A percentile compares a stretch with the other conserved stretches of the same genome.
Conservation (phyloP, 2,113 vertebrate genomes). For the Leptosomus discolor region DNA sequence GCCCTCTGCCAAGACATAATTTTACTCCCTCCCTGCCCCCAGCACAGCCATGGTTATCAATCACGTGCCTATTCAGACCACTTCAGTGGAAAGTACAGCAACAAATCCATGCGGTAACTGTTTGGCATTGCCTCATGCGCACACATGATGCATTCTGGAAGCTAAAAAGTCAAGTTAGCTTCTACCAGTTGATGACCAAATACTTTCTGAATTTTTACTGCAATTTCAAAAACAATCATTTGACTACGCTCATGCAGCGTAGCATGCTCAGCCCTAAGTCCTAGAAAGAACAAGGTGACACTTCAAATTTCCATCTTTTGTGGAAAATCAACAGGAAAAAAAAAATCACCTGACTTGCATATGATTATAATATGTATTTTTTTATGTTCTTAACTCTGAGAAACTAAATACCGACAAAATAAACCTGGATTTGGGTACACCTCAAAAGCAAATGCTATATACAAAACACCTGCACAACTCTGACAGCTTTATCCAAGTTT, state of each 20-base stretch:
- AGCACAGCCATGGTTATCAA: background rate
- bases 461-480: background rate
- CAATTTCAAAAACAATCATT: background rate
- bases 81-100: background rate
- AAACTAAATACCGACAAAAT: background rate
- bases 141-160: background rate
- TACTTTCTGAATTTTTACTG: background rate
- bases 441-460: background rate
- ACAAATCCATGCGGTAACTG: background rate
- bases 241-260: fast-evolving
- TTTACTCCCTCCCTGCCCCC: background rate
- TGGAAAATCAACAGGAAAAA: background rate
- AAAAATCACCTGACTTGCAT: background rate
- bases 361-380: background rate
- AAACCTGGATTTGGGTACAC: background rate
- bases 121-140: background rate
- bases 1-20: background rate
- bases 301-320: background rate
- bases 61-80: fast-evolving
- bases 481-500: background rate
- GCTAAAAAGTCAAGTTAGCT: background rate
- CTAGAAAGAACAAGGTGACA: background rate
- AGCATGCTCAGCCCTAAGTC: background rate
- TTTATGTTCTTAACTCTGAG: background rate
- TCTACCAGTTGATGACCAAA: background rate